Evolutionary conservation across 2,888 invertebrate species (phyloP), one percentile per base, ranked within the genome.

Genomic region (Andrena dorsata): DNA sequence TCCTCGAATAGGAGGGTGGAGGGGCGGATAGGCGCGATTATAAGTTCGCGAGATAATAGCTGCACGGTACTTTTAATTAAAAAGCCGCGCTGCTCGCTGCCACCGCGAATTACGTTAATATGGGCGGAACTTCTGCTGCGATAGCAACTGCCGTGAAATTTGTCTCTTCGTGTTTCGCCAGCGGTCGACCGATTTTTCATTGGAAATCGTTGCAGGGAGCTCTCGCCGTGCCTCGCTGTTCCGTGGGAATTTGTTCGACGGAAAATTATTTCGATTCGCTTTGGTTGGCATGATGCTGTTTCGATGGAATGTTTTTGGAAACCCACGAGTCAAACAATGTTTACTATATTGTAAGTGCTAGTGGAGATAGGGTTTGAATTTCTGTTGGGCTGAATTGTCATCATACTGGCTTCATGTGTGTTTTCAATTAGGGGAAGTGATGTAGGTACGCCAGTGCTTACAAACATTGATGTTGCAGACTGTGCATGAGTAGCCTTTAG

Each of bases 11-110:
- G 35, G 23, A 32, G 75, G n/a, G 35, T 26, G 26, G 23, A 61
- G 78, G 77, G 70, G 60, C 77, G 73, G 84, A 83, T 83, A 80
- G 86, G 85, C 80, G 81, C 90, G 86, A 91, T 91, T 92, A 91
- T 91, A 92, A 92, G 91, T 91, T 90, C 86, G 86, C 83, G 88
- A 90, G 91, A 92, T 92, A 92, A 92, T 89, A 83, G 89, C 83
- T 83, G 81, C 77, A 64, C 83, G 85, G 90, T 89, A 89, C 87
- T 92, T 92, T 92, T 92, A 92, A 92, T 92, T 92, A 92, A 92
- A 92, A 92, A 91, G 77, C 85, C 88, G 83, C 82, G 75, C 75
- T 13, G 65, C 83, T 85, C 83, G 78, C 80, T 79, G 87, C 86
- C 79, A 82, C 80, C 85, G 86, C 87, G 89, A 90, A 90, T 90